These are phyloP conservation scores for Saguinus midas DNA, from an alignment of 2,113 vertebrate genomes.

Conservation along the genomic window DNA sequence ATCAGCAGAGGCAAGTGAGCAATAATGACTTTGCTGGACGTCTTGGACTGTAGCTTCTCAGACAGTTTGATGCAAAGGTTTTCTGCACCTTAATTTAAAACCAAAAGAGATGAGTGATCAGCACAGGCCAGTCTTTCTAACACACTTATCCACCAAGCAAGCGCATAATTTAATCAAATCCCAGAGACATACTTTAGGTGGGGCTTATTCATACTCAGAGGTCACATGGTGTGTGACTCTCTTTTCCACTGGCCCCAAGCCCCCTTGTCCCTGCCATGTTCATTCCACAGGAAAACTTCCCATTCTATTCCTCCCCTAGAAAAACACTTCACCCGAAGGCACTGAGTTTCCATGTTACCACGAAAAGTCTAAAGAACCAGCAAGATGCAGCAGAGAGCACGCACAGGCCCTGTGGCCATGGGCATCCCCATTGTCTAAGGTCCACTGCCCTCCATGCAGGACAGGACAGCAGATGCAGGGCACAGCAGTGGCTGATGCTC, in stretches of 20 bases:
- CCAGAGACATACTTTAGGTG: background rate
- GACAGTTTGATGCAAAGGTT: constrained; percentile 96
- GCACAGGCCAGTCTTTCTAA: background rate
- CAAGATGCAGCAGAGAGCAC: background rate
- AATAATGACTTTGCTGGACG: constrained; percentile 97
- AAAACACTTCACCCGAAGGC: background rate
- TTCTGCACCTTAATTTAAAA: constrained; percentile 89
- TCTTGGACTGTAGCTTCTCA: constrained; percentile 98
- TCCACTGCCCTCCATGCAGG: no score
- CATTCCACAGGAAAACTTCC: background rate
- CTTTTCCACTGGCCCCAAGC: background rate
- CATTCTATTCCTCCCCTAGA: background rate
- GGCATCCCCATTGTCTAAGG: background rate
- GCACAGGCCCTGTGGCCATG: background rate
- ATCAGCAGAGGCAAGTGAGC: constrained; percentile 96
- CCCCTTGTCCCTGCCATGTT: background rate
- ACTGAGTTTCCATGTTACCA: background rate
- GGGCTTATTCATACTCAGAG: background rate
- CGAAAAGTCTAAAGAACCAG: background rate
- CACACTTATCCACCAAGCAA: background rate
- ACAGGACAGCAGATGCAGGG: background rate
- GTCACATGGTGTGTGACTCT: background rate
- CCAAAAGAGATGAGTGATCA: background rate
- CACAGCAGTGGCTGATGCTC: background rate
- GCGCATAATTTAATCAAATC: background rate